A percentile compares a stretch with the other conserved stretches of the same genome.
phyloP scores from a whole-genome alignment of 2,113 vertebrate species.

The Ifrita kowaldi region DNA sequence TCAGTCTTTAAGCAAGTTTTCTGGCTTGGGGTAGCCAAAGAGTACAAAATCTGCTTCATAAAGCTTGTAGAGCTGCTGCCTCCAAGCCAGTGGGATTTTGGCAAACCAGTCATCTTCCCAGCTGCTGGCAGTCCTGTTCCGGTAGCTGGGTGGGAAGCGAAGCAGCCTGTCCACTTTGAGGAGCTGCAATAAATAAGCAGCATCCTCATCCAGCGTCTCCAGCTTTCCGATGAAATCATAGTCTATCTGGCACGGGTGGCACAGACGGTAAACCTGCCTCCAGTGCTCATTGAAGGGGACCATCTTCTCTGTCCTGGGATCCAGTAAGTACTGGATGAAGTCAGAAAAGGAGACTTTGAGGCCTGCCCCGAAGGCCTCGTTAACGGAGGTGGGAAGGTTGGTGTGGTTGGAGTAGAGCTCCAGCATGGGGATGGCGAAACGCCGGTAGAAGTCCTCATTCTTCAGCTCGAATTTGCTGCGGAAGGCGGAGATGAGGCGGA shows the following conservation, averaged over 20 bases:
- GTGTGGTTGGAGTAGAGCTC: conserved; percentile 83
- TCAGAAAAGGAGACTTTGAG: conserved; percentile 86
- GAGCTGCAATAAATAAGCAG: conserved; percentile 84
- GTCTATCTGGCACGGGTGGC: conserved; percentile 97
- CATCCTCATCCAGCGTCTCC: conserved; percentile 90
- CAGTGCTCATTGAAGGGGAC: conserved; percentile 96
- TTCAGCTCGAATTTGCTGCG: conserved; percentile 92
- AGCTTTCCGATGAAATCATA: conserved; percentile 97
- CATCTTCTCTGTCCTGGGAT: conserved; percentile 87
- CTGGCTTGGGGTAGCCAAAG: conserved; percentile 92
- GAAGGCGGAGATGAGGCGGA: conserved; percentile 94
- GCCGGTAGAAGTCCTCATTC: conserved; percentile 91
- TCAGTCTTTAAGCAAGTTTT: conserved; percentile 85
- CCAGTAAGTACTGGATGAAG: conserved; percentile 94
- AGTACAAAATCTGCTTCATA: conserved; percentile 94
- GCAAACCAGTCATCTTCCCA: conserved; percentile 93
- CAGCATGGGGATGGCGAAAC: conserved; percentile 87
- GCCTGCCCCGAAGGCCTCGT: conserved; percentile 84
- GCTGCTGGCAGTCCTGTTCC: conserved; percentile 88
- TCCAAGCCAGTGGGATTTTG: conserved; percentile 81
- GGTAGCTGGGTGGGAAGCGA: conserved; percentile 86
- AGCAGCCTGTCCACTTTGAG: conserved; percentile 88
- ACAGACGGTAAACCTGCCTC: conserved; percentile 91
- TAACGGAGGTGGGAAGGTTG: conserved; percentile 80
- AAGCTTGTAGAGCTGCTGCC: conserved; percentile 88